Base-by-base conservation (phyloP, 2,888 invertebrate genomes). In the Bimastos eiseni region DNA sequence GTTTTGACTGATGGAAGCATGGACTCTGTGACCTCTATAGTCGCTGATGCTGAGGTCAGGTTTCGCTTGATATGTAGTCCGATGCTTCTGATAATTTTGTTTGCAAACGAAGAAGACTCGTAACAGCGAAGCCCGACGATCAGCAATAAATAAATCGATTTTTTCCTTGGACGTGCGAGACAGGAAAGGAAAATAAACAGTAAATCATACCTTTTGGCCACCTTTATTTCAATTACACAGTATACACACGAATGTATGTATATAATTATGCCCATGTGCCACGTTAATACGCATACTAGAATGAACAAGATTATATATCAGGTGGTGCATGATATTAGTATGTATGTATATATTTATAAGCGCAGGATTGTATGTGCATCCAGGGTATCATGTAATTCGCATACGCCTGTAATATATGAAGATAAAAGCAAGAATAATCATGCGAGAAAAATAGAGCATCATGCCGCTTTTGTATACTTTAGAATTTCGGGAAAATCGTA, bases 181-280 rank as follows among this genome's bases (percentile, higher is more conserved):
- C 70, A 70, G 5, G 70, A 70, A 70, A 70, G 70, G 17, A 70
- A 49, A 70, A 70, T 70, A 70, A 70, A 8, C 70, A 70, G 70
- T 70, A 70, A 70, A 70, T 70, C 70, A 70, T n/a, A n/a, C 70
- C 30, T 30, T 55, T 55, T 30, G n/a, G 70, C 70, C 70, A 70
- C 70, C 70, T 70, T 70, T 70, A 70, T 70, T 70, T 70, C 70
- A 70, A 70, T 70, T 70, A n/a, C 70, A 70, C 30, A n/a, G n/a
- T n/a, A n/a, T n/a, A 70, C 70, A 13, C 70, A 17, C 49, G 21
- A 4, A 49, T 49, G 19, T 49, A 3, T 49, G 19, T 11, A 24
- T 49, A 24, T 24, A 13, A 38, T 38, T 41, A n/a, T 70, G n/a
- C n/a, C 30, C 70, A 70, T n/a, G 17, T 70, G n/a, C 70, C 70